Percentiles rank a stretch among this genome's conserved stretches.
Evolutionary conservation across 1,140 invertebrate genomes (phyloP).

Genomic region (Drosophila seguyi): DNA sequence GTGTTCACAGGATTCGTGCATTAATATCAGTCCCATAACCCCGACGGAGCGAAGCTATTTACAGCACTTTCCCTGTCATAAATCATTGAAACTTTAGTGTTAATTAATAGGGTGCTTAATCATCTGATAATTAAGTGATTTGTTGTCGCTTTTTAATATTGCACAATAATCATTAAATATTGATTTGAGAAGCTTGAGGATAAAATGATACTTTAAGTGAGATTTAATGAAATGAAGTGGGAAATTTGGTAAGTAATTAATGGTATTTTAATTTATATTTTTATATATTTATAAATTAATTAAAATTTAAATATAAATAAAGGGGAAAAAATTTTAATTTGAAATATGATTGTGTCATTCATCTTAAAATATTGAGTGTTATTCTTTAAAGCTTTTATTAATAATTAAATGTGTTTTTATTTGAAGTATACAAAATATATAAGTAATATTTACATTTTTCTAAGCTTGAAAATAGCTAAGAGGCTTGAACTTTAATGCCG

Average conservation of each 20-base stretch:
- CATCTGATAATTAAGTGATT: constrained; percentile 44
- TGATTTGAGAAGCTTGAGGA: constrained; percentile 1
- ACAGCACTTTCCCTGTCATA: constrained; percentile 28
- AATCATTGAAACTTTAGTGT: constrained; percentile 33
- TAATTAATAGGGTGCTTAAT: constrained; percentile 46
- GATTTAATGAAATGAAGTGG: background rate
- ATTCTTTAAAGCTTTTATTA: background rate
- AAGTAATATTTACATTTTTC: background rate
- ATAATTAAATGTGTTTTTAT: background rate
- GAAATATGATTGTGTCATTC: background rate
- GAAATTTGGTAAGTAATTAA: background rate
- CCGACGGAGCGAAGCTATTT: constrained; percentile 12
- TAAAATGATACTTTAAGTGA: too few species aligned
- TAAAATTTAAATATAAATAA: background rate
- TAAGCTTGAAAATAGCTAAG: background rate
- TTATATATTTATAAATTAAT: background rate
- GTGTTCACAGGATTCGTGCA: constrained; percentile 16
- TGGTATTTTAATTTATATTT: background rate
- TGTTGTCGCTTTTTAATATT: constrained; percentile 16
- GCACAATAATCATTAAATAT: constrained; percentile 11
- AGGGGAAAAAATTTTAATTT: background rate
- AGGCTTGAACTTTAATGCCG: background rate
- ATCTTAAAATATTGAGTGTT: background rate
- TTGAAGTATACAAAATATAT: background rate
- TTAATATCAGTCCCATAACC: constrained; percentile 34